These are phyloP conservation scores for Catocala nupta DNA, from an alignment of 2,888 invertebrate genomes.

Conservation along the genomic window DNA sequence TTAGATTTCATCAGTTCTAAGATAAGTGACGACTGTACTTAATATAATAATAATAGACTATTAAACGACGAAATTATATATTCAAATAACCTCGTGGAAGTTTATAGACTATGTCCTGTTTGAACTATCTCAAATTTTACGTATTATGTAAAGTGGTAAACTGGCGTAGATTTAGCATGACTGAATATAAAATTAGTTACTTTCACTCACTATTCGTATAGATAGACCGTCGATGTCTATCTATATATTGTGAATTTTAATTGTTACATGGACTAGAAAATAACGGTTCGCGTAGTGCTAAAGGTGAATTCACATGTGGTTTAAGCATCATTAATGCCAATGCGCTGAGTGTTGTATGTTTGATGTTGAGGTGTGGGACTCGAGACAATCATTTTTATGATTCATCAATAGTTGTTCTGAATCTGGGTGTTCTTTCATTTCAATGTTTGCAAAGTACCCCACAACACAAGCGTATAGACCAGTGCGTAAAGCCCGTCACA, in stretches of 20 bases:
- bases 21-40: conserved; percentile 12
- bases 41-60: background rate
- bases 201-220: conserved; percentile 34
- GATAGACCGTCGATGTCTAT: conserved; percentile 23
- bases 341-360: too few species aligned
- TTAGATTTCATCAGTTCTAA: conserved; percentile 7
- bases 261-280: conserved; percentile 25
- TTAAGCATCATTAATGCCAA: too few species aligned
- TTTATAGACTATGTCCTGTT: conserved; percentile 16
- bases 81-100: conserved; percentile 5
- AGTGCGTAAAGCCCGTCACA: too few species aligned
- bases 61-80: conserved; percentile 9
- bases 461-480: too few species aligned
- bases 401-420: too few species aligned
- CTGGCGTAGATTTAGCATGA: conserved; percentile 24
- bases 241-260: conserved; percentile 37
- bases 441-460: too few species aligned
- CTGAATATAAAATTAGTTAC: conserved; percentile 37
- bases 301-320: too few species aligned
- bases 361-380: too few species aligned
- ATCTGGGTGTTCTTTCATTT: too few species aligned
- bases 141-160: conserved; percentile 31
- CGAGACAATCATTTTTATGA: too few species aligned
- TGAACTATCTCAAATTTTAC: conserved; percentile 18
- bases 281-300: background rate